These are phyloP conservation scores for Protonibea diacanthus DNA, from an alignment of 2,797 vertebrate species.

Conservation along the genomic window DNA sequence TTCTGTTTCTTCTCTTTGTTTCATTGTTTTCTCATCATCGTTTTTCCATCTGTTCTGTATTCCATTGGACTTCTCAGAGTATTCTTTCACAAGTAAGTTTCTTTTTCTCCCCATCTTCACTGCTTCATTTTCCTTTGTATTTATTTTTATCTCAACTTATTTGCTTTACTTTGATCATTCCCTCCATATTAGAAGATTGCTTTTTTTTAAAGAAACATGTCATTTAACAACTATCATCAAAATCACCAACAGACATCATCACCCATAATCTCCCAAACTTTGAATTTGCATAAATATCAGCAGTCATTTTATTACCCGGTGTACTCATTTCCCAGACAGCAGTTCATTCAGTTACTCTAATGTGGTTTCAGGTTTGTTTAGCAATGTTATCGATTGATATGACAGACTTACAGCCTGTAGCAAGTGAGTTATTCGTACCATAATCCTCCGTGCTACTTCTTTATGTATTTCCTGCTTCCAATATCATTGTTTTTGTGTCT, in stretches of 20 bases:
- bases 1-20: slow-evolving; percentile 81
- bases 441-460: slow-evolving; percentile 7
- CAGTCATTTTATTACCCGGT: slow-evolving; percentile 38
- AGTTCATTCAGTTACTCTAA: slow-evolving; percentile 55
- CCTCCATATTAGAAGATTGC: not conserved
- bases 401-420: slow-evolving; percentile 30
- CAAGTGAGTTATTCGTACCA: slow-evolving; percentile 17
- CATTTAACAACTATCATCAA: not conserved
- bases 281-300: slow-evolving; percentile 1
- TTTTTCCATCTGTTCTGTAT: slow-evolving; percentile 90
- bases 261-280: not conserved
- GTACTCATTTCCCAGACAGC: slow-evolving; percentile 49
- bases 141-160: slow-evolving; percentile 28
- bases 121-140: slow-evolving; percentile 33
- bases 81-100: slow-evolving; percentile 97
- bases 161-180: not conserved
- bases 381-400: slow-evolving; percentile 20
- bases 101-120: slow-evolving; percentile 67
- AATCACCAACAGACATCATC: not conserved
- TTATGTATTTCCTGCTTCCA: not conserved
- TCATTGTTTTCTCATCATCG: slow-evolving; percentile 83
- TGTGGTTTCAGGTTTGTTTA: slow-evolving; percentile 62
- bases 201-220: not conserved
- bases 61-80: slow-evolving; percentile 91
- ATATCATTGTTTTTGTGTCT: not conserved